Base-by-base conservation (phyloP, 2,797 vertebrate genomes). In the Thripadectes ignobilis region DNA sequence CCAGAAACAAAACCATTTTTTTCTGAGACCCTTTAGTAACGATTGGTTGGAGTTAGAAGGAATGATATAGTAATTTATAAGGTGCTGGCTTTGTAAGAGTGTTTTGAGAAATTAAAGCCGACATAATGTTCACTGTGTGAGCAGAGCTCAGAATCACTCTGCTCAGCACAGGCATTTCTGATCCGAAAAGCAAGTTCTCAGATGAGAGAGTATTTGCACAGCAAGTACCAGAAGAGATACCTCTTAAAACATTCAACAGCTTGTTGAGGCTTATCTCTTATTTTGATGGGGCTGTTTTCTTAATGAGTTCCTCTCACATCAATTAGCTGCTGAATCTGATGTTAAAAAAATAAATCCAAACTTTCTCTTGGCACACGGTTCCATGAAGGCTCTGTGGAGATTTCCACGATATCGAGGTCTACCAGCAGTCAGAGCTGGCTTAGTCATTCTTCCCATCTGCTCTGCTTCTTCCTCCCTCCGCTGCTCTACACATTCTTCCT, bases 391-490 rank as follows among this genome's bases (percentile, higher is more conserved):
- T 95, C 63, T 91, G 46, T 74, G 85, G 88, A 96, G 95, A 86
- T 94, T 96, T 97, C 96, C 91, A 79, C 6, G 20, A 71, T 93
- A 79, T 41, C 0, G 0, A 95, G 95, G 90, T 95, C 94, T 95
- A 94, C 88, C 55, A 87, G 74, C 77, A 57, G 85, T 96, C 24
- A 1, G 83, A 95, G 90, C 74, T 92, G 74, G 78, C 92, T 97
- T 97, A 97, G 92, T 97, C 96, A 97, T 88, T 90, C 92, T 95
- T 91, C 80, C 96, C 96, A 97, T 96, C 96, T 97, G 96, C 95
- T 97, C 65, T 63, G 17, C 58, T 95, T 82, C 93, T 96, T 95
- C 68, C 52, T 94, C 85, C 38, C 77, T 96, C 63, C 3, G 0
- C 68, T 85, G 88, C 95, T 95, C 92, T 45, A 36, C 94, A 87